Evolutionary conservation across 1,140 invertebrate species (phyloP), one percentile per base, ranked within the genome.

Genomic region (Phenacoccus solenopsis): DNA sequence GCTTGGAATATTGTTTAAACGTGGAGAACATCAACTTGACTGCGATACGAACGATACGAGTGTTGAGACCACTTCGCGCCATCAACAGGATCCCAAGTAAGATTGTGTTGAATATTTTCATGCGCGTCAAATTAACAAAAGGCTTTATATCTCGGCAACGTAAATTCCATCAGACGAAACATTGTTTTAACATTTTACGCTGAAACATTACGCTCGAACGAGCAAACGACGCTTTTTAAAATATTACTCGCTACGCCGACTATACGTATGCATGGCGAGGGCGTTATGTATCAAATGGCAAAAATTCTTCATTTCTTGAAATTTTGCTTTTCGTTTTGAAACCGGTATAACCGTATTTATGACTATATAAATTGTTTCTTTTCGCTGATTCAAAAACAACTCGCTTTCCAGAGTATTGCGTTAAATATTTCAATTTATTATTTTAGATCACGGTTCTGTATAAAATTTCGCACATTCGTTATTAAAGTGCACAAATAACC

Each of bases 41-140:
- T 71, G 94, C 97, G 35, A 98, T 99, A 77, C 84, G 97, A 77
- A 98, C 97, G 67, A 96, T 99, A 75, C 86, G 97, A 77, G 97
- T 99, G 38, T 83, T 99, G 30, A 82, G 97, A 76, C 97, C 97
- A 27, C 82, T 99, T 70, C 81, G 97, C 73, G 97, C 97, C 68
- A 99, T 99, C 80, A 99, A 99, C 84, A 87, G 97, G 79, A 98
- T 99, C 87, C 97, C 97, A 78, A 99, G 96, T 97, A 85, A 96
- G 94, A 90, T 79, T 49, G 20, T 22, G 24, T 67, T 27, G 61
- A 25, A 67, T 67, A 27, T 67, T 27, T 67, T 67, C 61, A 28
- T 67, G 10, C 24, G 22, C 28, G 38, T 49, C 38, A 49, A 49
- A 49, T 49, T 49, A 49, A 49, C 38, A 49, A 49, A 4, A 16